Base-by-base conservation (phyloP, 2,113 vertebrate genomes). In the Pogonocichla stellata region DNA sequence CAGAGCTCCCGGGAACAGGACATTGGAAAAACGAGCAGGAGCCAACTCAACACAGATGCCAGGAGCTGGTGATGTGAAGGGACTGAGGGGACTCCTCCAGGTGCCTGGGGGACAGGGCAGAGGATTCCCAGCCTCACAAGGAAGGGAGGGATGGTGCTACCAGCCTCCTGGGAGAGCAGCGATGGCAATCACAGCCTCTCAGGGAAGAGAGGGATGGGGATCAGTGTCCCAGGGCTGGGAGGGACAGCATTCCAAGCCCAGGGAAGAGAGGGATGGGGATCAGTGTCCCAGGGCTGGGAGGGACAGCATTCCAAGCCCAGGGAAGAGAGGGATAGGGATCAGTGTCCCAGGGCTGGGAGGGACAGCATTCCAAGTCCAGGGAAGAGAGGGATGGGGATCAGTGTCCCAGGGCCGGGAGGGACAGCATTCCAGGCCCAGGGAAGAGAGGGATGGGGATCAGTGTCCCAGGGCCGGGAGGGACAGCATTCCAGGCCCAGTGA, bases 1-100 rank as follows among this genome's bases (percentile, higher is more conserved):
- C 48, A 56, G 57, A 0, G 0, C 18, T 50, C 15, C 34, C 1
- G 0, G 43, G 60, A 73, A 73, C 23, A 17, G 4, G 16, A 8
- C n/a, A 38, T 1, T 9, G 61, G 23, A 38, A 60, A 38, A 53
- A 66, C 3, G 1, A 58, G 51, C 60, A 45, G 69, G 28, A 58
- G 77, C 51, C 24, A 60, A 38, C 23, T 36, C 7, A 13, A 11
- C 19, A 51, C 43, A 20, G 43, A 1, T 9, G 29, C 20, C 7
- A 16, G 53, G 15, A 81, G 45, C 36, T 74, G 69, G 19, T 5
- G 33, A 8, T 1, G 2, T 9, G 28, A 29, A 45, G 29, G 53
- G 69, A 60, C 45, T n/a, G 38, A 45, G 53, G 60, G 14, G 69
- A 67, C 53, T 53, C 45, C 53, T 38, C 23, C 69, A 38, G 38